These are phyloP conservation scores for Albula glossodonta DNA, from an alignment of 2,113 vertebrate species.

Conservation along the genomic window DNA sequence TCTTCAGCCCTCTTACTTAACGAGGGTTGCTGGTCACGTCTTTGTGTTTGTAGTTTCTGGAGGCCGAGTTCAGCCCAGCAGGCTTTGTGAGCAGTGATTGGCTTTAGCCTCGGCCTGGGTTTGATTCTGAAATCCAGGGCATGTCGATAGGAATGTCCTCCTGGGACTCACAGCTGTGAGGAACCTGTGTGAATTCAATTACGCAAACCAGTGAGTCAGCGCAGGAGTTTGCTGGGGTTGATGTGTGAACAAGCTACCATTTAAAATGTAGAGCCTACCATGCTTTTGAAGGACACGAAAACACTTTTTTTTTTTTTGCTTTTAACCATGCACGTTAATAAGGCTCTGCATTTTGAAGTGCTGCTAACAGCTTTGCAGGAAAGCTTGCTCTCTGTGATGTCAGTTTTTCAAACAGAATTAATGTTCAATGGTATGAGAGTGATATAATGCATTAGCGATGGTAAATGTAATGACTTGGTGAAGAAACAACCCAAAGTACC, in stretches of 20 bases:
- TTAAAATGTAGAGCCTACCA: conserved; percentile 7
- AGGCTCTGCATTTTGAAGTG: conserved; percentile 35
- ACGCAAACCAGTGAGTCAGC: neutral
- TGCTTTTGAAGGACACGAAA: conserved; percentile 38
- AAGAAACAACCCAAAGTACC: too few relatives aligned
- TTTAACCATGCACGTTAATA: conserved; percentile 41
- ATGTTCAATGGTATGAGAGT: too few relatives aligned
- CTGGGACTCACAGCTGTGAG: conserved; percentile 19
- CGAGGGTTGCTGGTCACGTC: conserved; percentile 23
- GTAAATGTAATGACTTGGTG: too few relatives aligned
- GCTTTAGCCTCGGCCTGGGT: neutral
- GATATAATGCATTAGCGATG: too few relatives aligned
- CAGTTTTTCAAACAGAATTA: too few relatives aligned
- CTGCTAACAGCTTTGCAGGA: conserved; percentile 51
- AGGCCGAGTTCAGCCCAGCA: conserved; percentile 19
- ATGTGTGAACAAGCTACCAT: neutral
- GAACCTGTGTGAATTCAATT: conserved; percentile 31
- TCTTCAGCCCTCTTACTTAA: neutral
- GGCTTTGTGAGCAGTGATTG: conserved; percentile 27
- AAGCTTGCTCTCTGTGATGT: neutral
- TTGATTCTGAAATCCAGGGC: conserved; percentile 25
- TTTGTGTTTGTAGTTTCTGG: conserved; percentile 10
- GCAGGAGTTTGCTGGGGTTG: neutral
- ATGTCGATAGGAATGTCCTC: conserved; percentile 27
- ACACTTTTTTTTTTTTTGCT: conserved; percentile 34